Evolutionary conservation across 2,797 vertebrate species (phyloP).

Genomic region (Capromys pilorides): DNA sequence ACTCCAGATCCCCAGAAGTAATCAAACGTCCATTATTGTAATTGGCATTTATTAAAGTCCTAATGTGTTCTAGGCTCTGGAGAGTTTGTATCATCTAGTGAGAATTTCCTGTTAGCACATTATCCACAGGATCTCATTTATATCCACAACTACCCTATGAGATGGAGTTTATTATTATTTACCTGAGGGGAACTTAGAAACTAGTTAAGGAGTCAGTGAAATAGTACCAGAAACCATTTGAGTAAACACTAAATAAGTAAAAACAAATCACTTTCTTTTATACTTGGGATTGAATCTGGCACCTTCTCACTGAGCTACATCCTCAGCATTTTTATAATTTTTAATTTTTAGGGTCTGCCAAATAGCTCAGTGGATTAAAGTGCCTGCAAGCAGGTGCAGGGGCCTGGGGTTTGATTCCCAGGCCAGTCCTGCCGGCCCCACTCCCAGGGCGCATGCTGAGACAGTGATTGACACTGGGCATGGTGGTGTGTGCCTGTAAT

Average conservation of each 20-base stretch:
- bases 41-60: constrained; percentile 77
- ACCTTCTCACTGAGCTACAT: not conserved
- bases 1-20: constrained; percentile 67
- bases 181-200: constrained; percentile 10
- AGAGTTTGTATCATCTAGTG: constrained; percentile 46
- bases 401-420: too few species aligned
- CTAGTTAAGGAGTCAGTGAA: constrained; percentile 49
- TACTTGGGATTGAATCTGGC: not conserved
- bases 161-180: constrained; percentile 36
- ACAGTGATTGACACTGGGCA: too few species aligned
- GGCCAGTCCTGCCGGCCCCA: too few species aligned
- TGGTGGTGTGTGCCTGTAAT: too few species aligned
- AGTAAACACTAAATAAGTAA: constrained; percentile 42
- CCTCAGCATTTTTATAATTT: not conserved
- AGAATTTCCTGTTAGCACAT: constrained; percentile 56
- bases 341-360: not conserved
- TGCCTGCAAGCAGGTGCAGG: too few species aligned
- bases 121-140: constrained; percentile 33
- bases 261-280: not conserved
- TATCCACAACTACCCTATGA: not conserved
- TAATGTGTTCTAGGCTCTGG: constrained; percentile 69
- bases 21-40: constrained; percentile 73
- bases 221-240: constrained; percentile 6
- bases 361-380: too few species aligned
- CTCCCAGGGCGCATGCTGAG: too few species aligned